These are phyloP conservation scores for Psilopsiagon aymara DNA, from an alignment of 2,113 vertebrate species.

Conservation along the genomic window DNA sequence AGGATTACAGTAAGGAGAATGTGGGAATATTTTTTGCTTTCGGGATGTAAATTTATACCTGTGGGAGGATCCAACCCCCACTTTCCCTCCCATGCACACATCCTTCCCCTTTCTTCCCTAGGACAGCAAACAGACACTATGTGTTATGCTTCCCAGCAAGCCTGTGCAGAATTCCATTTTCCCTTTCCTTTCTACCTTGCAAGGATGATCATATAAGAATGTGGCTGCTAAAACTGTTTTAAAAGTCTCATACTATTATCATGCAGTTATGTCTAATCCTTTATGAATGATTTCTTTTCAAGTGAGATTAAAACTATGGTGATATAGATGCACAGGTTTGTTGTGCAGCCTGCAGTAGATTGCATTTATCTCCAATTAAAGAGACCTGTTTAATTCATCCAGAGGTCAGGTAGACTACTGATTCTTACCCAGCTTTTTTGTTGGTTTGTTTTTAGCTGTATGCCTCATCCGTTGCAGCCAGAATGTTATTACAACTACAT, in stretches of 20 bases:
- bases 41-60: background rate
- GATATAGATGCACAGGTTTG: fast-evolving
- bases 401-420: background rate
- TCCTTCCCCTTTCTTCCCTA: background rate
- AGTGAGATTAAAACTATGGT: background rate
- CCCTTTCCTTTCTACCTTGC: background rate
- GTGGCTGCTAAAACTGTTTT: background rate
- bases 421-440: background rate
- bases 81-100: background rate
- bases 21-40: background rate
- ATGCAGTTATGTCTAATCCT: background rate
- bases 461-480: background rate
- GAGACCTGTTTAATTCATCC: background rate
- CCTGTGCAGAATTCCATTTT: background rate
- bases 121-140: background rate
- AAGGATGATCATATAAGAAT: background rate
- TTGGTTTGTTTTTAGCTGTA: background rate
- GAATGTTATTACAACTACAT: background rate
- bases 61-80: background rate
- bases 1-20: fast-evolving
- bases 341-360: background rate
- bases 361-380: background rate
- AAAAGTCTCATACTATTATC: background rate
- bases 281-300: background rate
- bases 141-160: background rate